Percentiles rank a stretch among this genome's conserved stretches.
These are phyloP conservation scores for Therioaphis trifolii DNA, from an alignment of 2,888 invertebrate genomes.

Conservation along the genomic window DNA sequence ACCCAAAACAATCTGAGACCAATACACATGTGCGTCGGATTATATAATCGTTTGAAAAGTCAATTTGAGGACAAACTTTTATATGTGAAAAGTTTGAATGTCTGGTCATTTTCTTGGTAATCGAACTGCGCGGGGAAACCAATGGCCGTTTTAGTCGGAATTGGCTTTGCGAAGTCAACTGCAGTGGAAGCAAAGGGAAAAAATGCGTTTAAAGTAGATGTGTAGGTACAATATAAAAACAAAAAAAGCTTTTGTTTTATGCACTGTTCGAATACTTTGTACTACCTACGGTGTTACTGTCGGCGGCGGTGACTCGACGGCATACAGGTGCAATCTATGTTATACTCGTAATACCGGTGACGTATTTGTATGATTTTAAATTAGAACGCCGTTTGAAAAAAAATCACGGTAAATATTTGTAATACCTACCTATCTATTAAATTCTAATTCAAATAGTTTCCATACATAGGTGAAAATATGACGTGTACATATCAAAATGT, in stretches of 20 bases:
- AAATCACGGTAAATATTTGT: no score
- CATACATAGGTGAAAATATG: no score
- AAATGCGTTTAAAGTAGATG: not conserved
- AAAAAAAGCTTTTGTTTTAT: not conserved
- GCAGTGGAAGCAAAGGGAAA: not conserved
- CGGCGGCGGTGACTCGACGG: no score
- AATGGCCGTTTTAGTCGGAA: conserved; percentile 34
- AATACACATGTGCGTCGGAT: conserved; percentile 28
- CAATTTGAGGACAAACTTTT: conserved; percentile 57
- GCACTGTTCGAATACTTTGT: not conserved
- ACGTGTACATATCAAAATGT: no score
- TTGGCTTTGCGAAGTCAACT: conserved; percentile 37
- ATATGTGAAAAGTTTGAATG: conserved; percentile 62
- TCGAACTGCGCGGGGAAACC: conserved; percentile 28
- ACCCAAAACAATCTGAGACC: conserved; percentile 13
- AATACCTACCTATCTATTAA: no score
- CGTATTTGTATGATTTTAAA: no score
- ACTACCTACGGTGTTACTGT: no score
- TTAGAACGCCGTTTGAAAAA: no score
- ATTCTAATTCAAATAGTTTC: no score
- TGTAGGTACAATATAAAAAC: no score
- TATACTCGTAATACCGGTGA: no score
- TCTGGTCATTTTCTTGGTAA: conserved; percentile 43
- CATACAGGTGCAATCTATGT: no score
- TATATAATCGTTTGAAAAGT: conserved; percentile 57